Conservation (phyloP, 2,888 invertebrate genomes). For the Notodonta ziczac region DNA sequence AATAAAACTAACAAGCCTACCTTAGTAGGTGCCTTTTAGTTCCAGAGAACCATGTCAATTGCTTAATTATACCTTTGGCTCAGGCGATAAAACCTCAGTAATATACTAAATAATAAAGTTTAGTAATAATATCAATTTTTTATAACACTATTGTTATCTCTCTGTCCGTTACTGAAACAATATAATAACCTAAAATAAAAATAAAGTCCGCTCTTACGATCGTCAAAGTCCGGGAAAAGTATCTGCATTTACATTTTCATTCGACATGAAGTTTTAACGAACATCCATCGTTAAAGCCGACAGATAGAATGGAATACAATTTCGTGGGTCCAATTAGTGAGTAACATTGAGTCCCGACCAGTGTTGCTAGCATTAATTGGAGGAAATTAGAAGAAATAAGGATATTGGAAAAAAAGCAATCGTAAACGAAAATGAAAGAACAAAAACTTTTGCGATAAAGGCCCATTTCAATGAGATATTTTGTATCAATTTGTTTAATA, state of each 20-base stretch:
- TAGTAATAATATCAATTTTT: too few species aligned
- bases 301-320: constrained; percentile 56
- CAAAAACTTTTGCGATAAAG: background rate
- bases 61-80: too few species aligned
- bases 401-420: constrained; percentile 3
- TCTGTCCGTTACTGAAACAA: too few species aligned
- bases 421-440: background rate
- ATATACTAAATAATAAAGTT: too few species aligned
- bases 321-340: constrained; percentile 69
- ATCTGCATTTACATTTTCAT: constrained; percentile 58
- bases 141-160: too few species aligned
- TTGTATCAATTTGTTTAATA: background rate
- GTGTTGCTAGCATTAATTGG: constrained; percentile 7
- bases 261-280: constrained; percentile 63
- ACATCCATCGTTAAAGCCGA: constrained; percentile 52
- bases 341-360: constrained; percentile 57
- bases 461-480: background rate
- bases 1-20: too few species aligned
- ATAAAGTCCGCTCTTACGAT: constrained; percentile 38
- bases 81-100: too few species aligned
- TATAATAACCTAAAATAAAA: too few species aligned
- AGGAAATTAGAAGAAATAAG: constrained; percentile 6
- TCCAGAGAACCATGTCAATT: too few species aligned
- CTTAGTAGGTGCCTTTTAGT: too few species aligned
- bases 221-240: constrained; percentile 53